Base-by-base conservation (phyloP, 2,113 vertebrate genomes). In the Lepisosteus osseus region DNA sequence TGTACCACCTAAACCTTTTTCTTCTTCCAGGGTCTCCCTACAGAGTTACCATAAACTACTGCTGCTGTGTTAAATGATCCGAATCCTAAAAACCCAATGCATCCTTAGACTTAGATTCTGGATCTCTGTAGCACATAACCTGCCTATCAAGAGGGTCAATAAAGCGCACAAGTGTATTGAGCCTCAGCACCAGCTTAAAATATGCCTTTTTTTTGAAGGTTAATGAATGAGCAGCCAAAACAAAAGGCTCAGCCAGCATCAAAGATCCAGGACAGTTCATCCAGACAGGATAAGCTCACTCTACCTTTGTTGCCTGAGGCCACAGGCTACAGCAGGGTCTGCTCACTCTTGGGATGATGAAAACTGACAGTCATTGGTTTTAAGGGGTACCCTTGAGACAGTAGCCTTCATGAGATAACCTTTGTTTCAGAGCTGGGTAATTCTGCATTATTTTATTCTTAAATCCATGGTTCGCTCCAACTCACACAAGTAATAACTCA, bases 321-420 rank as follows among this genome's bases (percentile, higher is more conserved):
- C 73, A 70, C 61, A n/a, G 42, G 54, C 73, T 61, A n/a, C 62
- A 70, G 62, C 14, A 66, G 54, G 61, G 68, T 51, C 54, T 65
- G 41, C 41, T 8, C 54, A 51, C 73, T 70, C 11, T 15, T 47
- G 14, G 68, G 54, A 59, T 69, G 68, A 74, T 70, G 62, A 69
- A 69, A 74, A 54, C 73, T 69, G 73, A 69, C 73, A 74, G 68
- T 74, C 73, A 59, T 69, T 70, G 73, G 61, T 62, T 70, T 70
- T 74, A 65, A 70, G 68, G 68, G 61, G 67, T 6, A 64, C 59
- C 59, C 67, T 51, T 6, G 47, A 61, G 61, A 68, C 68, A 42
- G 45, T 62, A 51, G 42, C 15, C 54, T 70, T 63, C 62, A n/a
- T 61, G 61, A 65, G 51, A 74, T 74, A 74, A 74, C 73, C 73